phyloP scores from a whole-genome alignment of 2,113 vertebrate species.

The Calypte anna region DNA sequence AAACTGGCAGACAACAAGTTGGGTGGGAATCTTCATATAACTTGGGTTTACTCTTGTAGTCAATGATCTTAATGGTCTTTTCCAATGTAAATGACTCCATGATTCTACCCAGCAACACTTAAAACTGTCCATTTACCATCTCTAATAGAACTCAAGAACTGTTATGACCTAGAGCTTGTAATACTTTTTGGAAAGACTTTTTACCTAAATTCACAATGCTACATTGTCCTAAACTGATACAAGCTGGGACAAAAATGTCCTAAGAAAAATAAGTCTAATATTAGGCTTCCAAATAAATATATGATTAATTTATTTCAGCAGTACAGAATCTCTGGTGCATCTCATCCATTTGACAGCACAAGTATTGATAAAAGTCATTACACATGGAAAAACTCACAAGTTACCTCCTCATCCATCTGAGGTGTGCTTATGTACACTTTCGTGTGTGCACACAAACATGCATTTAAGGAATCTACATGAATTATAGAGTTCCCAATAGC shows the following conservation, averaged over 20 bases:
- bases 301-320: not conserved
- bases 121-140: not conserved
- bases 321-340: not conserved
- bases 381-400: not conserved
- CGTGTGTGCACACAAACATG: fast-evolving
- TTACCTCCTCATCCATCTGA: not conserved
- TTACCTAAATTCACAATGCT: not conserved
- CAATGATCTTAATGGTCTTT: not conserved
- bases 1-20: not conserved
- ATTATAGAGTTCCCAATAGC: not conserved
- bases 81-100: not conserved
- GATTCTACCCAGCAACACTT: not conserved
- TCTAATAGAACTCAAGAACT: not conserved
- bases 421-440: not conserved
- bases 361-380: not conserved
- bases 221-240: not conserved
- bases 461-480: not conserved
- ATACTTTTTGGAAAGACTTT: not conserved
- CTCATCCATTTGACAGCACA: not conserved
- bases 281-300: not conserved
- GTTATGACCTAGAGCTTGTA: not conserved
- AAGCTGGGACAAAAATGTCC: not conserved
- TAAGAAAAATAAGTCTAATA: not conserved
- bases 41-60: not conserved
- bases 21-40: not conserved